phyloP scores from a whole-genome alignment of 2,113 vertebrate species.

The Nannobrachium achirus region DNA sequence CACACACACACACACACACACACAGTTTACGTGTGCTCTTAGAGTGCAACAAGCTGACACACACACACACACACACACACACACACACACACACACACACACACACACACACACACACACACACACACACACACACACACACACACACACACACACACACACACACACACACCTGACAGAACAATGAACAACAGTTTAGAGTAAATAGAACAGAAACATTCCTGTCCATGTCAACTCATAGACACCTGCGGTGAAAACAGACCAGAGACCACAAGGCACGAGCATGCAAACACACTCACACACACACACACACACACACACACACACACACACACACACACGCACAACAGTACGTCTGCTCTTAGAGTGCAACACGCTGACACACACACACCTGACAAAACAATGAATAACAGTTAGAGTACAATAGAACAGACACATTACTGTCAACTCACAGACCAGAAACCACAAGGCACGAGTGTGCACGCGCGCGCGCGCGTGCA shows the following conservation, averaged over 20 bases:
- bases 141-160: constrained; percentile 1
- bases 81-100: neutral
- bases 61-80: neutral
- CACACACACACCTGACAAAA: no score
- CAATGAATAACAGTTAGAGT: no score
- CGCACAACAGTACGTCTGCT: neutral
- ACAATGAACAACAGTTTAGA: no score
- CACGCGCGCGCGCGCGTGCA: no score
- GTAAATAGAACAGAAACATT: no score
- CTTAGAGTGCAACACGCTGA: no score
- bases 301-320: constrained; percentile 6
- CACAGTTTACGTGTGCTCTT: neutral
- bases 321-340: neutral
- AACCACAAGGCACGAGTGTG: no score
- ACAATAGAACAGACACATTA: no score
- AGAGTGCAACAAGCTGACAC: neutral
- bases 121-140: constrained; percentile 10
- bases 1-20: constrained; percentile 1
- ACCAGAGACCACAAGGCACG: neutral
- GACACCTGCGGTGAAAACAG: no score
- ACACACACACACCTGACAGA: neutral
- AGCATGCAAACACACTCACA: constrained; percentile 4
- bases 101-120: neutral
- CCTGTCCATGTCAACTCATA: neutral
- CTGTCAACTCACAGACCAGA: no score